Evolutionary conservation across 1,140 invertebrate species (phyloP), one percentile per base, ranked within the genome.

Genomic region (Panulirus ornatus): DNA sequence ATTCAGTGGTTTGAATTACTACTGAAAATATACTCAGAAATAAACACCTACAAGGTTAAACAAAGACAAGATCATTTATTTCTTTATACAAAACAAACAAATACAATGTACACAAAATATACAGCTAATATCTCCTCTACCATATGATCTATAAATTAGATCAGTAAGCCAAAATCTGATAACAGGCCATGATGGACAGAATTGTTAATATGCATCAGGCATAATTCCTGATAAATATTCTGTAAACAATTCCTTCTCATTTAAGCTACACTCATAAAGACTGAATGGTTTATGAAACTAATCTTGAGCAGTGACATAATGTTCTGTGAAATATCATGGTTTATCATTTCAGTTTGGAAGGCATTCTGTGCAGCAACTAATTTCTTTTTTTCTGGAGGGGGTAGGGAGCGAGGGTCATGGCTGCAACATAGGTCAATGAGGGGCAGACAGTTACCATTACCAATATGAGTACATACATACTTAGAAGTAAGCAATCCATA

Each of bases 91-190:
- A 81, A 81, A n/a, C n/a, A n/a, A 81, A 81, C 78, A 81, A 38
- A 47, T 81, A 81, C 58, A 81, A 81, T 81, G 78, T 81, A 81
- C 78, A 81, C 78, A 81, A 81, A 81, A 81, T 81, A 81, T 81
- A 58, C 78, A 81, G 78, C 27, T 81, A 47, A 81, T 34, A 36
- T 81, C 51, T 73, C 70, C 36, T 58, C 76, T 81, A 58, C 42
- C 58, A 81, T 54, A 58, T 14, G 19, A 81, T 36, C 47, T 81
- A 81, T 42, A 81, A 81, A 58, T 58, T 34, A 44, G 44, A 58
- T 22, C 36, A 22, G 5, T 38, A 8, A 34, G 44, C 51, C 78
- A 81, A 81, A 81, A 81, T 81, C 16, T 54, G 2, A 81, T 54
- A 81, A 51, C 27, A 81, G 47, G 51, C 47, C 30, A 38, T 81